These are phyloP conservation scores for Urocolius indicus DNA, from an alignment of 2,113 vertebrate species.

Conservation along the genomic window DNA sequence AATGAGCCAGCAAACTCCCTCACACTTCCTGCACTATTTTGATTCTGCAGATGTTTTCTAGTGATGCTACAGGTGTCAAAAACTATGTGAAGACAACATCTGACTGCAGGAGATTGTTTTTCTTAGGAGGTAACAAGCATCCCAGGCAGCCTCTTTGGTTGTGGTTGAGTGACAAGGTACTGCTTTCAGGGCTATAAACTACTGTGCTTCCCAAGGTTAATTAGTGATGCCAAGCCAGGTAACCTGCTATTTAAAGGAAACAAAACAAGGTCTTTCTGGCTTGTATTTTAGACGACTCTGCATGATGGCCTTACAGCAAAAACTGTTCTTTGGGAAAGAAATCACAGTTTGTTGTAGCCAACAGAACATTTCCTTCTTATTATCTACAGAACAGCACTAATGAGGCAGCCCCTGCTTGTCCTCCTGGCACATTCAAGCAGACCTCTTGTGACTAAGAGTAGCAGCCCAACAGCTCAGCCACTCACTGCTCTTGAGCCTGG, in stretches of 20 bases:
- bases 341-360: neutral
- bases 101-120: neutral
- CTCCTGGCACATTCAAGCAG: neutral
- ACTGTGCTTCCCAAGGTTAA: neutral
- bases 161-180: neutral
- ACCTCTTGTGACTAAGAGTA: neutral
- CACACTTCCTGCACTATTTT: neutral
- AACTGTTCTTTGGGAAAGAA: neutral
- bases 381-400: neutral
- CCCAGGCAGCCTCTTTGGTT: neutral
- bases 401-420: neutral
- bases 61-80: neutral
- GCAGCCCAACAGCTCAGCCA: neutral
- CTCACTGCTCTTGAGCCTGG: neutral
- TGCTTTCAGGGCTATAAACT: neutral
- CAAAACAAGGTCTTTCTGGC: neutral
- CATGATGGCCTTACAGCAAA: neutral
- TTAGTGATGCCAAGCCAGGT: neutral
- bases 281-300: neutral
- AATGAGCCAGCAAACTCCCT: slow-evolving; percentile 6
- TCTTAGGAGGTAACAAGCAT: neutral
- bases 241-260: neutral
- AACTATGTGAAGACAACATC: neutral
- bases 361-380: neutral
- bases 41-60: slow-evolving; percentile 35